A percentile compares a stretch with the other conserved stretches of the same genome.
These are phyloP conservation scores for Coptotermes formosanus DNA, from an alignment of 1,140 invertebrate species.

Conservation along the genomic window DNA sequence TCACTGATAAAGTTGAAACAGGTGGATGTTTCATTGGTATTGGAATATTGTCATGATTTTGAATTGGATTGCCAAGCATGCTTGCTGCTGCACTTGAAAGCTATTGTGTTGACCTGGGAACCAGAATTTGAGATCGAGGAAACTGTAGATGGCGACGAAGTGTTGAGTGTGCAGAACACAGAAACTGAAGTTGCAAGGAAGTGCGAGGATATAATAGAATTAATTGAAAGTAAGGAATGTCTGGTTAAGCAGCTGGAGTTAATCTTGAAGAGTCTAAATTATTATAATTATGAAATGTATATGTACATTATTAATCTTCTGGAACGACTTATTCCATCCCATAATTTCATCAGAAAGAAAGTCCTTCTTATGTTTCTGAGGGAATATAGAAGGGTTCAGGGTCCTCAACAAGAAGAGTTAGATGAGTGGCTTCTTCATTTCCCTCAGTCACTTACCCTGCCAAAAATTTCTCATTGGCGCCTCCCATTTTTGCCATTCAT, in stretches of 20 bases:
- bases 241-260: neutral
- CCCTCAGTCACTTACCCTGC: slow-evolving; percentile 43
- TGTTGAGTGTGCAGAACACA: neutral
- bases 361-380: neutral
- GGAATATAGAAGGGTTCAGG: slow-evolving; percentile 38
- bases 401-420: slow-evolving; percentile 43
- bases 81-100: neutral
- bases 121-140: neutral
- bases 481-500: slow-evolving; percentile 45
- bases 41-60: neutral
- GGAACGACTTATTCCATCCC: slow-evolving; percentile 37
- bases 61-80: neutral
- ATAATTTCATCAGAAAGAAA: slow-evolving; percentile 19
- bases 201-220: neutral
- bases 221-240: neutral
- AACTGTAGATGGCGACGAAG: neutral
- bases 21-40: neutral
- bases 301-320: slow-evolving; percentile 45
- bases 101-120: neutral
- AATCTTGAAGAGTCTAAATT: slow-evolving; percentile 43
- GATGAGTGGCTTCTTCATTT: slow-evolving; percentile 46
- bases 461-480: slow-evolving; percentile 47
- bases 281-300: slow-evolving; percentile 51
- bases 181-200: neutral
- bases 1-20: neutral